Evolutionary conservation across 2,113 vertebrate species (phyloP), one percentile per base, ranked within the genome.

Genomic region (Ariopsis seemanni): DNA sequence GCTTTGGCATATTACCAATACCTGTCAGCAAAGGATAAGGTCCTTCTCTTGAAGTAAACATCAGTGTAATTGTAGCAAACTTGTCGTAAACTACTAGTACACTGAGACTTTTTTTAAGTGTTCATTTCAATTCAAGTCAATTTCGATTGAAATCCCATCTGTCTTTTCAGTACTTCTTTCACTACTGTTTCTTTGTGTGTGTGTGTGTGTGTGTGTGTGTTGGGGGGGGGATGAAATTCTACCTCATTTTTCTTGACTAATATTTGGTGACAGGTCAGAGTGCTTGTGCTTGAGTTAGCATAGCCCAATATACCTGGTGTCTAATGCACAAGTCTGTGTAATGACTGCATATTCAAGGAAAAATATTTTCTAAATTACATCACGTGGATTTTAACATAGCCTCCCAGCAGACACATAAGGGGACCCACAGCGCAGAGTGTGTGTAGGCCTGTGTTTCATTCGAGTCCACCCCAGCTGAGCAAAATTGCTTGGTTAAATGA

Each of bases 321-420:
- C 84, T 0, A 0, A 5, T 20, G 82, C 85, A 77, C 77, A 80
- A 82, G 58, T 62, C 88, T 86, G 81, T 15, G 14, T 90, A 88
- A 75, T 88, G 88, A 42, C 89, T 91, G 89, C 85, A 86, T 91
- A 42, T 87, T 88, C 20, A 6, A 22, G 88, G 90, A 52, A 89
- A 90, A 85, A 10, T 27, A 82, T 89, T 83, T 72, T 72, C 83
- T 78, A 83, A 74, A 88, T 91, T 78, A 91, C 90, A 93, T 93
- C 92, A 93, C 81, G 85, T 83, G 87, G 87, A 75, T 89, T 85
- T 65, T 91, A 86, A 34, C 88, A 80, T 91, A 67, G 84, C 71
- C 69, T 83, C 79, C 72, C 69, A 67, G 60, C 78, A 82, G 75
- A 87, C 89, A 89, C 55, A 71, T 87, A 79, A 87, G 87, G 77